phyloP scores from a whole-genome alignment of 2,797 vertebrate species.

The Schizopygopsis malacanthus region DNA sequence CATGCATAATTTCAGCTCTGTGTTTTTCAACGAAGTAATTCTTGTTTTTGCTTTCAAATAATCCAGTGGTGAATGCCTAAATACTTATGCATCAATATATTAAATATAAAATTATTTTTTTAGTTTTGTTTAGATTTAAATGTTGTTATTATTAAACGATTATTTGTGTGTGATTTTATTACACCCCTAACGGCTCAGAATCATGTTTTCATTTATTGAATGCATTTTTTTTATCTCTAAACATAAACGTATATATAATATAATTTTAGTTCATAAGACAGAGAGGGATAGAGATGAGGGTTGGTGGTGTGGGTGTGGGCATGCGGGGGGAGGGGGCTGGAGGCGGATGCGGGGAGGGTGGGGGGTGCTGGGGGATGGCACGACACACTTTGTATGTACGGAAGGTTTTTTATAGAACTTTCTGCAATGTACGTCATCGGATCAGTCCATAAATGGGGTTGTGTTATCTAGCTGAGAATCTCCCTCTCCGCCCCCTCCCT shows the following conservation, averaged over 20 bases:
- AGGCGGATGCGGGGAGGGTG: conserved; percentile 62
- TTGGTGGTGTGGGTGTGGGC: conserved; percentile 79
- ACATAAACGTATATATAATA: conserved; percentile 17
- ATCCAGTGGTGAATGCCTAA: not conserved
- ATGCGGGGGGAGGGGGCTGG: conserved; percentile 75
- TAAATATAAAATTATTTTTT: not conserved
- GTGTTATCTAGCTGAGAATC: conserved; percentile 85
- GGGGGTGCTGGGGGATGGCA: conserved; percentile 82
- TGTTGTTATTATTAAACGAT: conserved; percentile 25
- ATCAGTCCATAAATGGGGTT: conserved; percentile 87
- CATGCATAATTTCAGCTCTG: not conserved
- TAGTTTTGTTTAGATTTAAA: not conserved
- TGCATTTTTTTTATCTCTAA: conserved; percentile 16
- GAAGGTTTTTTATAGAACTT: conserved; percentile 85
- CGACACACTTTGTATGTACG: conserved; percentile 88
- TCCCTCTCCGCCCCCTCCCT: conserved; percentile 70
- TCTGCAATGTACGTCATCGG: conserved; percentile 89
- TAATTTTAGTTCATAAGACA: conserved; percentile 59
- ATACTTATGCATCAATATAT: conserved; percentile 6
- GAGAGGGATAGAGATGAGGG: conserved; percentile 76
- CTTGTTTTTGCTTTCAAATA: not conserved
- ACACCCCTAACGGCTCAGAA: conserved; percentile 13
- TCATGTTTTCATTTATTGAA: conserved; percentile 28
- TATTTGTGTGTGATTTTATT: conserved; percentile 24
- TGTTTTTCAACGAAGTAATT: conserved; percentile 33